Percentiles rank a stretch among this genome's conserved stretches.
Conservation (phyloP, 2,797 vertebrate genomes). For the Percopsis omiscomaycus region DNA sequence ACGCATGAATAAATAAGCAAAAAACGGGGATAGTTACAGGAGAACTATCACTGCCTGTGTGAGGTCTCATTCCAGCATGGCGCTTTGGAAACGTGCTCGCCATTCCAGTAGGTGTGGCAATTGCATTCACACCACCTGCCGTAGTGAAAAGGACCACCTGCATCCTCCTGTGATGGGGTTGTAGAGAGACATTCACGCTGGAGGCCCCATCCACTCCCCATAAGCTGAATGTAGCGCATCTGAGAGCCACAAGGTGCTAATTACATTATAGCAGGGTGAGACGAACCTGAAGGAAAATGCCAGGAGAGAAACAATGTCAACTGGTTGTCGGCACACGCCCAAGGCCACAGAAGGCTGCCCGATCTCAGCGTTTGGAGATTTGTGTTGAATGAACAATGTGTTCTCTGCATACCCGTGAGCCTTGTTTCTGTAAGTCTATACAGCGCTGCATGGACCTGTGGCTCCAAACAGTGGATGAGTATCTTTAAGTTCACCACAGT, state of each 20-base stretch:
- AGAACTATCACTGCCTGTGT: slow-evolving; percentile 50
- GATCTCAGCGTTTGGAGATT: slow-evolving; percentile 10
- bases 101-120: slow-evolving; percentile 77
- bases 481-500: slow-evolving; percentile 21
- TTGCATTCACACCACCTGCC: slow-evolving; percentile 80
- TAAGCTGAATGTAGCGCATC: slow-evolving; percentile 77
- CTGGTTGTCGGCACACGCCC: slow-evolving; percentile 64
- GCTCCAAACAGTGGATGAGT: slow-evolving; percentile 42
- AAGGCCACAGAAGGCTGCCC: neutral
- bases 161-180: slow-evolving; percentile 73
- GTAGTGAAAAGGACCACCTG: slow-evolving; percentile 78
- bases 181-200: slow-evolving; percentile 70
- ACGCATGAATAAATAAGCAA: no score
- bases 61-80: slow-evolving; percentile 27
- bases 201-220: slow-evolving; percentile 76
- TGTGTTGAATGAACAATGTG: slow-evolving; percentile 10
- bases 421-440: slow-evolving; percentile 35
- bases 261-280: slow-evolving; percentile 83
- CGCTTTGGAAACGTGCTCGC: slow-evolving; percentile 31
- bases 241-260: slow-evolving; percentile 84
- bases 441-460: slow-evolving; percentile 26
- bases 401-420: slow-evolving; percentile 13
- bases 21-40: slow-evolving; percentile 31
- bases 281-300: slow-evolving; percentile 64
- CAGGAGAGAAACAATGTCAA: slow-evolving; percentile 41